Base-by-base conservation (phyloP, 2,113 vertebrate genomes). In the Strix uralensis region DNA sequence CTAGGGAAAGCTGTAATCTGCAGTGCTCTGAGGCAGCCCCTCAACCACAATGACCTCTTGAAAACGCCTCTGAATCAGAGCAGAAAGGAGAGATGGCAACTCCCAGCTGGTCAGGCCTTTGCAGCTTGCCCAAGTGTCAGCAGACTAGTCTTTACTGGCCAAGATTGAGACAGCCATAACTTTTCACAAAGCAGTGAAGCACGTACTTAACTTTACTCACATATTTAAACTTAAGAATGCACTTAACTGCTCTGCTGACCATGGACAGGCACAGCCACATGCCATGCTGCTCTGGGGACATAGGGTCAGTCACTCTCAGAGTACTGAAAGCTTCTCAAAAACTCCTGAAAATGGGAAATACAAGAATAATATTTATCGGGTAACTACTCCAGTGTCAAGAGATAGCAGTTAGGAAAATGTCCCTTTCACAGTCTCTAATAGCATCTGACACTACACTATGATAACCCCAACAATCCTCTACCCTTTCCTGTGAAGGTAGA, bases 1-100 rank as follows among this genome's bases (percentile, higher is more conserved):
- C 71, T 95, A 93, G 66, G 19, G 69, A 88, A 88, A 90, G 71
- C 75, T 81, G 92, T 70, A n/a, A 55, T 81, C 91, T 91, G 94
- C 92, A 47, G 86, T 7, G 9, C 52, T 92, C 44, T 2, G 46
- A 88, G 73, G 70, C 81, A 42, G 12, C 49, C 66, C 65, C 84
- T 96, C 87, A 74, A 65, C 54, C 51, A 85, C 67, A 80, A 2
- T 51, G 74, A 82, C 93, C 72, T 73, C 51, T 71, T 55, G 38
- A 66, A 96, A 71, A 92, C 0, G 1, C 18, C 3, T 65, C 65
- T 86, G 80, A 94, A 81, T 61, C 3, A 0, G 44, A 58, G 84
- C 63, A 81, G 63, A 90, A 88, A 72, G 34, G 11, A 81, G 70
- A 90, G 27, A 66, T 61, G 27, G 71, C 72, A 91, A 32, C 20